These are phyloP conservation scores for Porphyrio hochstetteri DNA, from an alignment of 2,113 vertebrate species.

Conservation along the genomic window DNA sequence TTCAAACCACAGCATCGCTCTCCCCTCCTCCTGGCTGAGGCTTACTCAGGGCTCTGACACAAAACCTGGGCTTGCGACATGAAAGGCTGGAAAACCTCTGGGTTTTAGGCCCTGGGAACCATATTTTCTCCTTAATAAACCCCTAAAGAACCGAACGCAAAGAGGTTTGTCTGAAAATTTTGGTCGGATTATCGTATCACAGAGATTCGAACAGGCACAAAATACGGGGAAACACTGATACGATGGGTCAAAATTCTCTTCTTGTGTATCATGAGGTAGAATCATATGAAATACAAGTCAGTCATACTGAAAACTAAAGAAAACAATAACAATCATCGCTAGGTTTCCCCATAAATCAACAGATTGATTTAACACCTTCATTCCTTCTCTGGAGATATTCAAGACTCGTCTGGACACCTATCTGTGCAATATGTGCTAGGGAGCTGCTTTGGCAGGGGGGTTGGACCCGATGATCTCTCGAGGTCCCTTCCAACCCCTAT, in stretches of 20 bases:
- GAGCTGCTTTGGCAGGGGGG: too few relatives aligned
- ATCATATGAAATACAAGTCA: neutral
- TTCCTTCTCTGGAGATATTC: too few relatives aligned
- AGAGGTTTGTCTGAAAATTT: neutral
- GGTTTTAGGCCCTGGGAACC: neutral
- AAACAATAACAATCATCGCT: neutral
- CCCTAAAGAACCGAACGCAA: neutral
- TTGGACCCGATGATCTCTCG: too few relatives aligned
- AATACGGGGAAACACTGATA: neutral
- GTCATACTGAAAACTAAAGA: neutral
- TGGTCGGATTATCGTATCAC: neutral
- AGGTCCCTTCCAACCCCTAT: too few relatives aligned
- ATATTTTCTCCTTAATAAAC: constrained; percentile 51
- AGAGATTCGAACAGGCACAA: neutral
- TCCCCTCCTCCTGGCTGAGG: neutral
- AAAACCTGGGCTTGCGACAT: neutral
- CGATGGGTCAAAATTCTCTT: neutral
- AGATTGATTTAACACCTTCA: neutral
- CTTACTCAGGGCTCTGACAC: neutral
- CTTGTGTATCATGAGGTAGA: neutral
- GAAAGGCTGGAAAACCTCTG: constrained; percentile 20
- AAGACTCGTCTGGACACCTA: too few relatives aligned
- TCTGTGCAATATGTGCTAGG: too few relatives aligned
- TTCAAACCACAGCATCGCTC: neutral
- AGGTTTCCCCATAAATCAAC: neutral